Conservation (phyloP, 2,888 invertebrate genomes). For the Agrochola lota region DNA sequence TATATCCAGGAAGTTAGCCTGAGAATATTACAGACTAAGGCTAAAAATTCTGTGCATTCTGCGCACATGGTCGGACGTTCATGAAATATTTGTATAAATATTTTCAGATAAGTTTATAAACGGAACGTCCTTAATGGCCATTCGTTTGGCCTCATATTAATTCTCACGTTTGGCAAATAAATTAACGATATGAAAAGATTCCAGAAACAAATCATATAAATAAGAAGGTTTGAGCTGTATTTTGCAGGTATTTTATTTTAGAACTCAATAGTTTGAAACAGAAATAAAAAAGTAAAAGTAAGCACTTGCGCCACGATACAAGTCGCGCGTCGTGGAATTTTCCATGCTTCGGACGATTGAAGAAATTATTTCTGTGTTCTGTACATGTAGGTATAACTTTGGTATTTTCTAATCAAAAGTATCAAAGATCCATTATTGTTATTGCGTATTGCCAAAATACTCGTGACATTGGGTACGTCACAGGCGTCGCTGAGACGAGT, state of each 20-base stretch:
- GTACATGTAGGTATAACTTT: constrained; percentile 37
- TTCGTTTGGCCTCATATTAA: constrained; percentile 59
- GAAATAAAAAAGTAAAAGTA: constrained; percentile 65
- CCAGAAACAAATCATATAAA: not conserved
- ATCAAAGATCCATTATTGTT: constrained; percentile 41
- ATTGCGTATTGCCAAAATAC: constrained; percentile 70
- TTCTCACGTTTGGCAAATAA: constrained; percentile 49
- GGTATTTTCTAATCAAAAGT: constrained; percentile 39
- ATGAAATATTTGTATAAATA: constrained; percentile 61
- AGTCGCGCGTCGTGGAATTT: constrained; percentile 62
- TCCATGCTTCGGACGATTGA: constrained; percentile 57
- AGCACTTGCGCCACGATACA: constrained; percentile 56
- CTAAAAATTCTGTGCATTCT: constrained; percentile 30
- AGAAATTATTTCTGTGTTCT: constrained; percentile 43
- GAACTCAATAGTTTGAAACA: constrained; percentile 24
- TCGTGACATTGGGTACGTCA: constrained; percentile 76
- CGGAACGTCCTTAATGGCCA: constrained; percentile 69
- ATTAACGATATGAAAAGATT: constrained; percentile 15
- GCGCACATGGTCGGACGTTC: constrained; percentile 35
- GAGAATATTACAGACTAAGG: constrained; percentile 2
- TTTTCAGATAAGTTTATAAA: constrained; percentile 80
- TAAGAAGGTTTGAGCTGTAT: not conserved
- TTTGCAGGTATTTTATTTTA: constrained; percentile 24
- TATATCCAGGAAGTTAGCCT: not conserved
- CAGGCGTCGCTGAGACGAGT: constrained; percentile 76